Percentiles rank a stretch among this genome's conserved stretches.
Conservation (phyloP, 2,797 vertebrate genomes). For the Ficedula albicollis region DNA sequence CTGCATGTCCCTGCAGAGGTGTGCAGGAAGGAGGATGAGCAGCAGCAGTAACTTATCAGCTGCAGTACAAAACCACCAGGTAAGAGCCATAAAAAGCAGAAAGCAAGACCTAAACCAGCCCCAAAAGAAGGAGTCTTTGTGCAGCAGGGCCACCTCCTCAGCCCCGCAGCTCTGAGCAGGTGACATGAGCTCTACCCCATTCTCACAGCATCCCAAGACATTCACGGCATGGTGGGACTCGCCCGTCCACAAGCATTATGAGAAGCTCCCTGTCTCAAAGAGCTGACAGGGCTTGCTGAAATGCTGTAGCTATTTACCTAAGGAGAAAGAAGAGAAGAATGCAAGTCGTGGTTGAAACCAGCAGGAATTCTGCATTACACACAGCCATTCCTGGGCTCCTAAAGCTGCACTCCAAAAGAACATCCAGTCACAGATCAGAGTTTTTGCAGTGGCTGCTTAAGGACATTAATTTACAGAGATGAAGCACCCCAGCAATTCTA, state of each 20-base stretch:
- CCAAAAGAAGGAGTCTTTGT: rapidly evolving
- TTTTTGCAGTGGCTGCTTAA: neutral
- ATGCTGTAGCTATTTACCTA: neutral
- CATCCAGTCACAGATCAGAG: neutral
- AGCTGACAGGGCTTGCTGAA: neutral
- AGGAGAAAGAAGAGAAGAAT: neutral
- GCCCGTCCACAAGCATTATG: rapidly evolving
- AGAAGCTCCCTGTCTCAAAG: neutral
- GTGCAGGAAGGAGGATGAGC: slow-evolving; percentile 8
- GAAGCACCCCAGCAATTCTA: neutral
- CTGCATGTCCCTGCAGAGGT: slow-evolving; percentile 31
- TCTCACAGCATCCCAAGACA: neutral
- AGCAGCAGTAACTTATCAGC: neutral
- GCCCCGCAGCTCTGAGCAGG: rapidly evolving
- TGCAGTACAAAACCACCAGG: neutral
- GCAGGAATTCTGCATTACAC: neutral
- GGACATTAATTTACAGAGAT: neutral
- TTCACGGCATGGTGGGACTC: rapidly evolving
- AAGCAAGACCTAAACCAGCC: neutral
- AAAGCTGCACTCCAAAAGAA: neutral
- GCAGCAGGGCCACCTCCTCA: neutral
- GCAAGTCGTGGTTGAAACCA: neutral
- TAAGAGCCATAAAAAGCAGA: neutral
- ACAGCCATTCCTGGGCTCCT: neutral
- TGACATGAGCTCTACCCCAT: neutral